A percentile compares a stretch with the other conserved stretches of the same genome.
Conservation (phyloP, 2,888 invertebrate genomes). For the Baronia brevicornis region DNA sequence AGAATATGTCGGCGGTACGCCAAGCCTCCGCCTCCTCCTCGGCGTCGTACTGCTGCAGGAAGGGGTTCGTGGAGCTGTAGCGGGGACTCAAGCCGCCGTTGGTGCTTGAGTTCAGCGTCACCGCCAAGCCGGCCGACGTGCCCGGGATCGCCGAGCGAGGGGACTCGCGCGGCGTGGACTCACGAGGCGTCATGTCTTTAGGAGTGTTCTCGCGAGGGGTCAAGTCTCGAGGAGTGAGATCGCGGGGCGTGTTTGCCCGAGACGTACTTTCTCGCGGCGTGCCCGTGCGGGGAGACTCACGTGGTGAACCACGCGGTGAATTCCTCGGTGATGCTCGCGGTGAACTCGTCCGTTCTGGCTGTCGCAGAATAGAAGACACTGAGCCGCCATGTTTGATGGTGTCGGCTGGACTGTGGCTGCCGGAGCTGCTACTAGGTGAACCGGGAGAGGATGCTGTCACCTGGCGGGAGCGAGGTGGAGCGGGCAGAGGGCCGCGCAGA, state of each 20-base stretch:
- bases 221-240: conserved; percentile 24
- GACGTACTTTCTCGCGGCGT: conserved; percentile 27
- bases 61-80: conserved; percentile 76
- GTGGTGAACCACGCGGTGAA: conserved; percentile 55
- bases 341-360: conserved; percentile 54
- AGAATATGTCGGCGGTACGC: conserved; percentile 66
- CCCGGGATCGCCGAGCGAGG: conserved; percentile 68
- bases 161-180: conserved; percentile 42
- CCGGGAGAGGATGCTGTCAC: conserved; percentile 81
- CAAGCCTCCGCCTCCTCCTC: conserved; percentile 69
- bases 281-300: conserved; percentile 47
- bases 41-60: conserved; percentile 73
- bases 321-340: conserved; percentile 61
- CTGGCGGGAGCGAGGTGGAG: conserved; percentile 66
- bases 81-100: conserved; percentile 45
- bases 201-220: conserved; percentile 28
- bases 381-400: conserved; percentile 80
- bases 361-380: conserved; percentile 61
- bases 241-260: conserved; percentile 35
- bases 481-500: conserved; percentile 77
- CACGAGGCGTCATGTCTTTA: conserved; percentile 36
- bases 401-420: conserved; percentile 87
- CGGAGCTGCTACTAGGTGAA: conserved; percentile 91
- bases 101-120: conserved; percentile 66
- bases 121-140: conserved; percentile 78